phyloP scores from a whole-genome alignment of 2,113 vertebrate species.

The Lichenostomus cassidix region DNA sequence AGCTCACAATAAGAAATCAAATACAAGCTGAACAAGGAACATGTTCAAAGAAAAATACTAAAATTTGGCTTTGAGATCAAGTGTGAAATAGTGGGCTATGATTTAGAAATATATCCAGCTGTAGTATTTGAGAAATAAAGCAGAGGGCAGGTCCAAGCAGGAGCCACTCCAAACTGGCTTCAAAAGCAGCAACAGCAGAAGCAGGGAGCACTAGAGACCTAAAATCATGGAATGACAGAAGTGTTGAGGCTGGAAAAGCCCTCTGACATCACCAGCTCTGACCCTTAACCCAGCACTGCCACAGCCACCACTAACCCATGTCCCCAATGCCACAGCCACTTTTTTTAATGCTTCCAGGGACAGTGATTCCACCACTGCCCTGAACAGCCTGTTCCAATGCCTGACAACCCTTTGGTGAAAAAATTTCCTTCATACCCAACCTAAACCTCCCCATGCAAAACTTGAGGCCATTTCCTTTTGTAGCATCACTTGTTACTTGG shows the following conservation, averaged over 20 bases:
- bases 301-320: background rate
- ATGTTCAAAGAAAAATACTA: accelerated
- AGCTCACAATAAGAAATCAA: background rate
- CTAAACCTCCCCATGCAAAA: background rate
- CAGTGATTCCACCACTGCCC: background rate
- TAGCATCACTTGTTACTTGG: accelerated
- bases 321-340: background rate
- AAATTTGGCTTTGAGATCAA: background rate
- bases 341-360: background rate
- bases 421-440: background rate
- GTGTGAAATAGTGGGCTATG: background rate
- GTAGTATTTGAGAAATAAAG: accelerated
- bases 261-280: too few relatives aligned
- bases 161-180: background rate
- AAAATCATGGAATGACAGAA: background rate
- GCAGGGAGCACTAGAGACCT: background rate
- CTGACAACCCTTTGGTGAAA: too few relatives aligned
- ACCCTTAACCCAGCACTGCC: background rate
- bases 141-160: background rate
- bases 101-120: background rate
- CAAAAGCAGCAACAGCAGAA: background rate
- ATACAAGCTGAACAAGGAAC: background rate
- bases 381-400: background rate
- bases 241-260: background rate
- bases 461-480: background rate